Evolutionary conservation across 1,140 invertebrate genomes (phyloP).

Genomic region (Neoseiulus cucumeris): DNA sequence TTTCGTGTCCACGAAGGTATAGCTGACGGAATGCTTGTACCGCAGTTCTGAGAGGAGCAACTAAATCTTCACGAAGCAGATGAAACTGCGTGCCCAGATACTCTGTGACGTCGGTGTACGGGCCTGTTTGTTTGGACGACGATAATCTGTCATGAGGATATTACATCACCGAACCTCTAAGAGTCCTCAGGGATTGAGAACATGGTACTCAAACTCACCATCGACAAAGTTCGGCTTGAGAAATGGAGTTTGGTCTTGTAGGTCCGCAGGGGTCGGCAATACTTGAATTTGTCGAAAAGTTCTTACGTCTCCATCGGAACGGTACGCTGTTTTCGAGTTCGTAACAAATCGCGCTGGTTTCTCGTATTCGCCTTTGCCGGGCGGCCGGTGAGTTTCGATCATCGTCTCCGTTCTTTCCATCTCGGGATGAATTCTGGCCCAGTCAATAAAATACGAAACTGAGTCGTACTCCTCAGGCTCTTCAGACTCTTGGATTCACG

Average conservation of each 20-base stretch:
- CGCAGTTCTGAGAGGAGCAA: slow-evolving; percentile 27
- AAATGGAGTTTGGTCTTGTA: slow-evolving; percentile 19
- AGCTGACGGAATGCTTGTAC: slow-evolving; percentile 21
- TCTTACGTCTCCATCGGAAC: neutral
- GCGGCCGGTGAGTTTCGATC: no score
- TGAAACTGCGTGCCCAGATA: slow-evolving; percentile 58
- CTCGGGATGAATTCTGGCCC: no score
- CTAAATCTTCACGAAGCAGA: slow-evolving; percentile 45
- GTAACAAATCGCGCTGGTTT: no score
- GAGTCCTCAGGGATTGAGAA: no score
- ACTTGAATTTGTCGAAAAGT: slow-evolving; percentile 15
- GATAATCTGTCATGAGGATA: slow-evolving; percentile 20
- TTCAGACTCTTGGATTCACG: no score
- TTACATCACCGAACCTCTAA: no score
- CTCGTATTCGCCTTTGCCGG: no score
- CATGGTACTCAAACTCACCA: slow-evolving; percentile 27
- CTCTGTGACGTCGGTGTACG: slow-evolving; percentile 28
- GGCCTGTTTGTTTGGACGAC: slow-evolving; percentile 20
- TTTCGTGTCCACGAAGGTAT: neutral
- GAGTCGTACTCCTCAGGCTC: no score
- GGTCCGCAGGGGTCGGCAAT: slow-evolving; percentile 12
- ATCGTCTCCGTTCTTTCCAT: no score
- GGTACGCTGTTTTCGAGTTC: neutral
- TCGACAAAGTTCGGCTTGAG: slow-evolving; percentile 25
- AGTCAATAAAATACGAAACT: no score